phyloP scores from a whole-genome alignment of 2,888 invertebrate species.

The Mylabris sibirica region DNA sequence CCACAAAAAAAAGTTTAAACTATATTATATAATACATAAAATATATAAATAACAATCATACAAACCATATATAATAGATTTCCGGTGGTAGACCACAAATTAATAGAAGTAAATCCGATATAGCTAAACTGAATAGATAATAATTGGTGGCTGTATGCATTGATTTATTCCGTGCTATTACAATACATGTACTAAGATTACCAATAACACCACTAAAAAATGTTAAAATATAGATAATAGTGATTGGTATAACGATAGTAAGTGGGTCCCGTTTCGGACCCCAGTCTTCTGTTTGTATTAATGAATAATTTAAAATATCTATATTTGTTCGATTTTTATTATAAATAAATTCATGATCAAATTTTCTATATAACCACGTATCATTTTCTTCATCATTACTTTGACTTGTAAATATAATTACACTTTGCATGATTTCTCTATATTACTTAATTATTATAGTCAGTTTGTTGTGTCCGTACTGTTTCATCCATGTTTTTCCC shows the following conservation, averaged over 20 bases:
- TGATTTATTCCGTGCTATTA: slow-evolving; percentile 84
- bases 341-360: background rate
- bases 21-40: background rate
- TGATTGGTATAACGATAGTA: slow-evolving; percentile 71
- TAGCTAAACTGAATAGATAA: slow-evolving; percentile 84
- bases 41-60: background rate
- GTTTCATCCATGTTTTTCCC: background rate
- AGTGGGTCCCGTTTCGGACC: slow-evolving; percentile 64
- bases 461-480: background rate
- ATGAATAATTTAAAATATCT: background rate
- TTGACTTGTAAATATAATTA: background rate
- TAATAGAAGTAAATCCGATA: slow-evolving; percentile 81
- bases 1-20: no score
- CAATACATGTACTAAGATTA: slow-evolving; percentile 84
- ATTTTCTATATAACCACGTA: background rate
- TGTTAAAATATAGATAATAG: slow-evolving; percentile 76
- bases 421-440: background rate
- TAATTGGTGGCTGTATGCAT: slow-evolving; percentile 86
- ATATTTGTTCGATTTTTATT: background rate
- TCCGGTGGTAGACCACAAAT: slow-evolving; percentile 84
- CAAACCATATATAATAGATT: slow-evolving; percentile 76
- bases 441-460: background rate
- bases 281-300: slow-evolving; percentile 45
- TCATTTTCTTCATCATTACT: background rate
- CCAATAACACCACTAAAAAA: slow-evolving; percentile 82